Conservation (phyloP, 2,888 invertebrate species). For the Pharmacophagus antenor region DNA sequence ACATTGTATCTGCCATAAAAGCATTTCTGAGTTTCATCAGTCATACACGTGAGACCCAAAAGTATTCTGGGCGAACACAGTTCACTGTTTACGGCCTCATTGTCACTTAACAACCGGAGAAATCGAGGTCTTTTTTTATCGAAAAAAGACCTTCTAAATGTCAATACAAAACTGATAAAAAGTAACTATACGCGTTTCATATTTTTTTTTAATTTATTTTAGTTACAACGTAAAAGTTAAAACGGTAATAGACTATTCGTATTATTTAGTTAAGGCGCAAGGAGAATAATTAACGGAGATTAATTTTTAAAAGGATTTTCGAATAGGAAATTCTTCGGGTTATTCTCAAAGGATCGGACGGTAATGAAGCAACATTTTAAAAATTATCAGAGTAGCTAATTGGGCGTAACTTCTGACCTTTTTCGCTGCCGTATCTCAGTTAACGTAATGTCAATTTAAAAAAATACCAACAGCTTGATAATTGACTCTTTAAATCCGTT, state of each 20-base stretch:
- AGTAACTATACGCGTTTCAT: neutral
- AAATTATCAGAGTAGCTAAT: neutral
- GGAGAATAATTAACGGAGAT: neutral
- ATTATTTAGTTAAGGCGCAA: slow-evolving; percentile 1
- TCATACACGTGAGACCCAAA: too few species aligned
- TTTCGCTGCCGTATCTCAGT: neutral
- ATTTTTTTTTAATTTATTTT: neutral
- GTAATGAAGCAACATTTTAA: slow-evolving; percentile 5
- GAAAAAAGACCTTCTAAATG: neutral
- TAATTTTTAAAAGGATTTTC: neutral
- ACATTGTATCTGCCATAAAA: too few species aligned
- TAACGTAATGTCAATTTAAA: neutral
- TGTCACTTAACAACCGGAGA: too few species aligned
- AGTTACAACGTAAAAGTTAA: neutral
- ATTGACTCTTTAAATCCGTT: neutral
- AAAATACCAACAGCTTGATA: neutral
- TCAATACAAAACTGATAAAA: too few species aligned
- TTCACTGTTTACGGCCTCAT: too few species aligned
- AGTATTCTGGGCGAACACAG: too few species aligned
- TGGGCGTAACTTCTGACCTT: slow-evolving; percentile 7
- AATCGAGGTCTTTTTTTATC: neutral
- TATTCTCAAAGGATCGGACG: neutral
- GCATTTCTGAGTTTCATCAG: too few species aligned
- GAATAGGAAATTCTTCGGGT: neutral
- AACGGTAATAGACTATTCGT: neutral